Percentiles rank a stretch among this genome's conserved stretches.
These are phyloP conservation scores for Aphelinus certus DNA, from an alignment of 1,140 invertebrate genomes.

Conservation along the genomic window DNA sequence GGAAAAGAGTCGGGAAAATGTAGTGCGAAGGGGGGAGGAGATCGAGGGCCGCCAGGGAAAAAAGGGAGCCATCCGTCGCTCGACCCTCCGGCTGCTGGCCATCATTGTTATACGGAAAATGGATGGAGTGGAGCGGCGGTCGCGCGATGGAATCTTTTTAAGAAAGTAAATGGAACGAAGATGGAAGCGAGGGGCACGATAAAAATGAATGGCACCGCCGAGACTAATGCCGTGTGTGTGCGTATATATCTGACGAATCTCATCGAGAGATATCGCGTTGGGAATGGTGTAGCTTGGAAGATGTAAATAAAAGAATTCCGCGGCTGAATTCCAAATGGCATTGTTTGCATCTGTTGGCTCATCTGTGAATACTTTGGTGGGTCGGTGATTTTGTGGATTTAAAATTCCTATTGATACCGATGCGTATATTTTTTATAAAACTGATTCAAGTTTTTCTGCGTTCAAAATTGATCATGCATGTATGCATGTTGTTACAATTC, in stretches of 20 bases:
- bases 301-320: too few species aligned
- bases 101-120: conserved; percentile 53
- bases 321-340: too few species aligned
- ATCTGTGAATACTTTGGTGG: too few species aligned
- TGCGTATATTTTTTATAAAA: too few species aligned
- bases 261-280: not conserved
- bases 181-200: conserved; percentile 45
- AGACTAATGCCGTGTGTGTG: conserved; percentile 27
- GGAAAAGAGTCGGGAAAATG: not conserved
- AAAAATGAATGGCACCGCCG: conserved; percentile 47
- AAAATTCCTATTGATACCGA: too few species aligned
- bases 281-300: too few species aligned
- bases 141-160: conserved; percentile 47
- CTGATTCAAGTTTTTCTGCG: too few species aligned
- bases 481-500: too few species aligned
- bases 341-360: too few species aligned
- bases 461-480: too few species aligned
- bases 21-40: conserved; percentile 1
- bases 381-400: too few species aligned
- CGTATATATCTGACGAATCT: conserved; percentile 5
- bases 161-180: conserved; percentile 49
- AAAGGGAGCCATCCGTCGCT: not conserved
- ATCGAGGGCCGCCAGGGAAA: not conserved
- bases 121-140: conserved; percentile 33
- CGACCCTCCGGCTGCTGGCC: conserved; percentile 18